Base-by-base conservation (phyloP, 1,140 invertebrate genomes). In the Drosophila nasuta region DNA sequence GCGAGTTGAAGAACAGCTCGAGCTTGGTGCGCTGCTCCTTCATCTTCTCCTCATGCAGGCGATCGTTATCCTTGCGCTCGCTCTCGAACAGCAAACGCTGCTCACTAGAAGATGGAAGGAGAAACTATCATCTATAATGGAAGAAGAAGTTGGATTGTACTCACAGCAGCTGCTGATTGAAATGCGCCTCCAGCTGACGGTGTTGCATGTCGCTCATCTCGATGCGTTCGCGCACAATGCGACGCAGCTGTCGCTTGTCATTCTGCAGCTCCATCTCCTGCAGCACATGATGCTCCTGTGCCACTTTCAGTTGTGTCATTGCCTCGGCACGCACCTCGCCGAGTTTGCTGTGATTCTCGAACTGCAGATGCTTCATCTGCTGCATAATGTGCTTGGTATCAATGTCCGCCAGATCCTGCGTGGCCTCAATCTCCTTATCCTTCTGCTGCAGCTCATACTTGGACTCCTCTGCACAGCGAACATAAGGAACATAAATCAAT, bases 351-450 rank as follows among this genome's bases (percentile, higher is more conserved):
- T 98, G 96, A 87, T 98, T 97, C 89, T 98, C 97, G 92, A 97
- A 98, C 93, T 98, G 95, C 20, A 98, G 93, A 93, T 98, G 97
- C 87, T 98, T 98, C 8, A 98, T 96, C 94, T 98, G 98, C 91
- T 98, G 97, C 93, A 97, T 97, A 76, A 97, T 97, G 48, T 97
- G 95, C 94, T 97, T 97, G 10, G 98, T 94, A 88, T 98, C 96
- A 15, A 95, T 95, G 87, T 98, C 96, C 82, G 98, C 97, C 82
- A 96, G 95, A 90, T 98, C 97, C 86, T 96, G 95, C 0, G 95
- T 94, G 92, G 98, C 96, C 93, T 98, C 97, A 75, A 97, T 96
- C 74, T 97, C 97, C 79, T 97, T 94, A 88, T 98, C 97, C 93
- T 97, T 97, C 87, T 96, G 96, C 83, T 96, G 95, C 52, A 71